Evolutionary conservation across 2,113 vertebrate species (phyloP).

Genomic region (Colaptes auratus): DNA sequence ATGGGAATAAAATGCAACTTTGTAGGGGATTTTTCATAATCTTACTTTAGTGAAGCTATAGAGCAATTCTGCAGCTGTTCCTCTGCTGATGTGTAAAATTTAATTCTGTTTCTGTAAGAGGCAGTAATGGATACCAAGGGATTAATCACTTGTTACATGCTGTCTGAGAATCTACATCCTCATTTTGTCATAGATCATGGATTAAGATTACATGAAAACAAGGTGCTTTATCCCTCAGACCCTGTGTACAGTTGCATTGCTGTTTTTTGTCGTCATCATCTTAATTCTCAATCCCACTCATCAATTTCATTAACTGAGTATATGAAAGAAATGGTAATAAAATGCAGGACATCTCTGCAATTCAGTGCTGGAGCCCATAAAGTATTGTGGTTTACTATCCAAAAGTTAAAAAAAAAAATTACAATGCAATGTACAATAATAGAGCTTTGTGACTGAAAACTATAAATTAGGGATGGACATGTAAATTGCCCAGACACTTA

Average conservation of each 20-base stretch:
- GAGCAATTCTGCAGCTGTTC: neutral
- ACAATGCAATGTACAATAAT: neutral
- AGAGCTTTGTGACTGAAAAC: neutral
- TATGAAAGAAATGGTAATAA: neutral
- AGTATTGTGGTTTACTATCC: neutral
- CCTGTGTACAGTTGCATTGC: neutral
- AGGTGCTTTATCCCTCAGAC: neutral
- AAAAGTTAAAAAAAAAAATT: neutral
- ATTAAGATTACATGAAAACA: neutral
- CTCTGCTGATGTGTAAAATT: neutral
- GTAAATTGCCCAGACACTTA: neutral
- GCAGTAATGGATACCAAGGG: neutral
- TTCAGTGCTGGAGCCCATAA: neutral
- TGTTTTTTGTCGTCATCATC: constrained; percentile 9
- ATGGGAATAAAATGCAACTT: neutral
- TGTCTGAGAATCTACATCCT: neutral
- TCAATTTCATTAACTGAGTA: constrained; percentile 13
- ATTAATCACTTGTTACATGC: neutral
- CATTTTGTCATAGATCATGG: neutral
- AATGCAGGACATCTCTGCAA: neutral
- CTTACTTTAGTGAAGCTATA: neutral
- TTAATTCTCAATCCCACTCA: constrained; percentile 33
- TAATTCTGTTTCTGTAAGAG: neutral
- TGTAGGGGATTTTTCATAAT: neutral
- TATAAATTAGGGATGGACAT: neutral